These are phyloP conservation scores for Protaetia brevitarsis DNA, from an alignment of 1,140 invertebrate species.

Conservation along the genomic window DNA sequence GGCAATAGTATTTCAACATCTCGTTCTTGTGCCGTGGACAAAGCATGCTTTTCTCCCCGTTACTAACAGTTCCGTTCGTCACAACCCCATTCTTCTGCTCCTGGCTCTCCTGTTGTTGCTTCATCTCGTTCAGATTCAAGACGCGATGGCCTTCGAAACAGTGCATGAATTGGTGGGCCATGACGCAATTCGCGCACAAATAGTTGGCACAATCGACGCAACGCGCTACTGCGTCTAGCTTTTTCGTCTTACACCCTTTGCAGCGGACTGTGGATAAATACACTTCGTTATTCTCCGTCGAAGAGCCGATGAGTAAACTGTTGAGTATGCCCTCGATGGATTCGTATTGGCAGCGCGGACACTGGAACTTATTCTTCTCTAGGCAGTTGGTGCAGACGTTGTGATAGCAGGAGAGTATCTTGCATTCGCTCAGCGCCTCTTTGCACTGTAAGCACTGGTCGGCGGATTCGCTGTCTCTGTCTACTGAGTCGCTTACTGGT, in stretches of 20 bases:
- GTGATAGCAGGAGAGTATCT: slow-evolving; percentile 78
- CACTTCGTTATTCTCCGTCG: slow-evolving; percentile 43
- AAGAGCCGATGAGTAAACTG: slow-evolving; percentile 62
- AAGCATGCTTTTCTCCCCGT: slow-evolving; percentile 63
- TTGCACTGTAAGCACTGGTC: slow-evolving; percentile 77
- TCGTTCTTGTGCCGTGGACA: slow-evolving; percentile 85
- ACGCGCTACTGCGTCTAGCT: slow-evolving; percentile 80
- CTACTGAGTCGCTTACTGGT: slow-evolving; percentile 73
- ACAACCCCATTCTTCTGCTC: slow-evolving; percentile 45
- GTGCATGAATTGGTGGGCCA: slow-evolving; percentile 98
- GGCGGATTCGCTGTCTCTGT: slow-evolving; percentile 51
- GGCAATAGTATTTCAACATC: slow-evolving; percentile 86
- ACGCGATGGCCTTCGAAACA: slow-evolving; percentile 96
- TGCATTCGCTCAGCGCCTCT: slow-evolving; percentile 69
- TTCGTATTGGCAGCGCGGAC: slow-evolving; percentile 73
- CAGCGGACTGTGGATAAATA: slow-evolving; percentile 57
- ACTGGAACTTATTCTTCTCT: slow-evolving; percentile 79
- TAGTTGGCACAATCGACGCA: slow-evolving; percentile 95
- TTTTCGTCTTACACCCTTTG: slow-evolving; percentile 83
- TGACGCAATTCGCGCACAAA: slow-evolving; percentile 93
- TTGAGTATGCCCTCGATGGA: slow-evolving; percentile 63
- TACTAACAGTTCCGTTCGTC: slow-evolving; percentile 28
- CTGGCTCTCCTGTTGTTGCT: slow-evolving; percentile 33
- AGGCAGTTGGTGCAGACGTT: slow-evolving; percentile 78
- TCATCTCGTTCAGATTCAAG: slow-evolving; percentile 68